These are phyloP conservation scores for Pachycephus smyrnensis DNA, from an alignment of 2,888 invertebrate species.

Conservation along the genomic window DNA sequence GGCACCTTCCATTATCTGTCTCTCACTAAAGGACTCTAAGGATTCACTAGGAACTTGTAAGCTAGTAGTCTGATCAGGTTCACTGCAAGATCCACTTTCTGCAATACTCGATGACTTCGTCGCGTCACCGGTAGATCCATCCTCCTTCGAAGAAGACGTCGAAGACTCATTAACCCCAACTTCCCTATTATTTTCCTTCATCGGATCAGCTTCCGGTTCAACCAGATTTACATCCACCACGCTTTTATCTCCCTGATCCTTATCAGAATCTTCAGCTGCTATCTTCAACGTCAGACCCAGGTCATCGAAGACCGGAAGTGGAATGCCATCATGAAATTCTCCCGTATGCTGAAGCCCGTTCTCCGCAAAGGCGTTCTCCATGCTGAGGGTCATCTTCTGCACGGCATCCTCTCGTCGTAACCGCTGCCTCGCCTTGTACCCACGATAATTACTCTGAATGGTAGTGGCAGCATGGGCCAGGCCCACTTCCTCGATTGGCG, in stretches of 20 bases:
- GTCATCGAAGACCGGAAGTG: slow-evolving; percentile 49
- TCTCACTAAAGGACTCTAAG: background rate
- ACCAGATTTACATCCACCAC: background rate
- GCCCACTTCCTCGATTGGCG: slow-evolving; percentile 26
- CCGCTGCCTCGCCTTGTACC: slow-evolving; percentile 45
- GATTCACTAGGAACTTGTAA: background rate
- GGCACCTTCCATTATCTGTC: background rate
- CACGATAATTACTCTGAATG: slow-evolving; percentile 45
- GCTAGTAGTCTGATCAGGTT: background rate
- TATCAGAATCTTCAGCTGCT: background rate
- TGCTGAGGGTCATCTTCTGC: slow-evolving; percentile 43
- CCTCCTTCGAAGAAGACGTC: background rate
- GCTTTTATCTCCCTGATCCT: slow-evolving; percentile 13
- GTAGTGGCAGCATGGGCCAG: slow-evolving; percentile 36
- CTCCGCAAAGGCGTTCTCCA: slow-evolving; percentile 41
- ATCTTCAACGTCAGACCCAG: background rate
- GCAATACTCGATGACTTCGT: background rate
- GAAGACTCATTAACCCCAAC: background rate
- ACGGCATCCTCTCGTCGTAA: slow-evolving; percentile 53
- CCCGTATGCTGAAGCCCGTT: slow-evolving; percentile 57
- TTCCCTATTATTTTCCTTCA: background rate
- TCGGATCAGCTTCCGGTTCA: background rate
- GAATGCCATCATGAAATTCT: slow-evolving; percentile 65
- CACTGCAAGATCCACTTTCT: background rate
- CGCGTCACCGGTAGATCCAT: background rate